Evolutionary conservation across 1,140 invertebrate genomes (phyloP).

Genomic region (Brachionus sp.): DNA sequence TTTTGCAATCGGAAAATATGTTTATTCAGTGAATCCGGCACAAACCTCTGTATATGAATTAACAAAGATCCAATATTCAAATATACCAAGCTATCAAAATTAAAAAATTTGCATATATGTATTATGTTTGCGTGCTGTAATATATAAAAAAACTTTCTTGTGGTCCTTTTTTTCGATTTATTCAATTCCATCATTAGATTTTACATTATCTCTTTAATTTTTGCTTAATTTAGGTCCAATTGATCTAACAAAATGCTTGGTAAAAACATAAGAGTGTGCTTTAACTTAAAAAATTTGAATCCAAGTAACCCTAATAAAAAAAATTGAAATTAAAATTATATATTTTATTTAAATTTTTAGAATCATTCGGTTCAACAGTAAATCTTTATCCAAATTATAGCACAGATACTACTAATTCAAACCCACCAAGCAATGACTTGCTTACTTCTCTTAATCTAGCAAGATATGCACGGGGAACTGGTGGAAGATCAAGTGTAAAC

Average conservation of each 20-base stretch:
- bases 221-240: not conserved
- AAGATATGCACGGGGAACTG: slow-evolving; percentile 47
- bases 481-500: slow-evolving; percentile 83
- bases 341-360: not conserved
- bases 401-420: not conserved
- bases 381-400: not conserved
- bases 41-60: not conserved
- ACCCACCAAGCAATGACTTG: not conserved
- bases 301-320: not conserved
- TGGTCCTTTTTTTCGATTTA: not conserved
- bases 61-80: not conserved
- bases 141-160: not conserved
- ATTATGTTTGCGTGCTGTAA: slow-evolving; percentile 22
- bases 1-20: not conserved
- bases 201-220: not conserved
- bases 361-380: not conserved
- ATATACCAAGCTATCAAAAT: slow-evolving; percentile 38
- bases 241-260: slow-evolving; percentile 8
- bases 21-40: not conserved
- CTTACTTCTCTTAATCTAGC: slow-evolving; percentile 6
- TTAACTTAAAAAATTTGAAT: slow-evolving; percentile 25
- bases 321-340: not conserved
- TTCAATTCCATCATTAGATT: not conserved
- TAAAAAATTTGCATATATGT: slow-evolving; percentile 4
- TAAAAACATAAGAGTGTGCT: slow-evolving; percentile 8